phyloP scores from a whole-genome alignment of 2,797 vertebrate genomes.

The Adrianichthys oophorus region DNA sequence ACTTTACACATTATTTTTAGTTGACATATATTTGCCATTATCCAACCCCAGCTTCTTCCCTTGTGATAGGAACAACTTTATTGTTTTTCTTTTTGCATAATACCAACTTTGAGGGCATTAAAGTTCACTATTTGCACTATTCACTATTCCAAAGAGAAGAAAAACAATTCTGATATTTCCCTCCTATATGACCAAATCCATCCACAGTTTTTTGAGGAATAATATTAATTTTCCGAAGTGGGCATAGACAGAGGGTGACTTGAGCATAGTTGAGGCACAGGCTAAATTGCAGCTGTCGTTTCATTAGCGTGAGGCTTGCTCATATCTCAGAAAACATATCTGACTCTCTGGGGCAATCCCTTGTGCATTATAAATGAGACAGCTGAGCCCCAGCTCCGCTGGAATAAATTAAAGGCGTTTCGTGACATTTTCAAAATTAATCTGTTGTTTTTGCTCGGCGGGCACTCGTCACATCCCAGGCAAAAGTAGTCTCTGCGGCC shows the following conservation, averaged over 20 bases:
- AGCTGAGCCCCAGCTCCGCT: constrained; percentile 38
- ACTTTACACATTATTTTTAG: too few species aligned
- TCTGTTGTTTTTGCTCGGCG: constrained; percentile 56
- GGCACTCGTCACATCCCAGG: constrained; percentile 47
- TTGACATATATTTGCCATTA: too few species aligned
- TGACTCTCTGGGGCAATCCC: constrained; percentile 58
- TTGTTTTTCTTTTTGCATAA: too few species aligned
- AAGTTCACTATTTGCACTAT: too few species aligned
- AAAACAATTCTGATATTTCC: constrained; percentile 10
- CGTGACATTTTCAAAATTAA: constrained; percentile 66
- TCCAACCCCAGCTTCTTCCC: too few species aligned
- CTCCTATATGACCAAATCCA: constrained; percentile 4
- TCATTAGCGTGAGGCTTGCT: constrained; percentile 61
- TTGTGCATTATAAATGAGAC: constrained; percentile 66
- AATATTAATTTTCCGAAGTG: constrained; percentile 37
- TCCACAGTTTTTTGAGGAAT: constrained; percentile 30
- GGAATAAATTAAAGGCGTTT: constrained; percentile 66
- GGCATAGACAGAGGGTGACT: constrained; percentile 35
- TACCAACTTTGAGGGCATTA: too few species aligned
- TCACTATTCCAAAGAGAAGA: constrained; percentile 16
- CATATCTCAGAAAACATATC: constrained; percentile 63
- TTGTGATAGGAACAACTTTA: too few species aligned
- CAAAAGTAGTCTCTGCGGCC: constrained; percentile 30
- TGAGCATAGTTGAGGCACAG: constrained; percentile 43
- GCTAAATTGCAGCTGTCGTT: constrained; percentile 70